These are phyloP conservation scores for Octodon degus DNA, from an alignment of 2,113 vertebrate genomes.

Conservation along the genomic window DNA sequence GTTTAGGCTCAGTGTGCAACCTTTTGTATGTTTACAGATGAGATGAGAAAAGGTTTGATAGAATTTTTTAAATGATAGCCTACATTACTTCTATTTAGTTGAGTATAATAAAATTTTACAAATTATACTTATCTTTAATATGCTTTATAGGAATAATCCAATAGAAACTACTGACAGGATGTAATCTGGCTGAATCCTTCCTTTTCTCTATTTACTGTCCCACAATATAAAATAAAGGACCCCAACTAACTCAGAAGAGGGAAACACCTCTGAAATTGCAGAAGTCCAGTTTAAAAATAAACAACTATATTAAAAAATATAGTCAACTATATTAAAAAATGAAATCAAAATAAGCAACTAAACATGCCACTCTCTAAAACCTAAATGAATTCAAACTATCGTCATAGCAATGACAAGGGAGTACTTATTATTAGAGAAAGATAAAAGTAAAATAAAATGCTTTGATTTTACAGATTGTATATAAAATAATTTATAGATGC, in stretches of 20 bases:
- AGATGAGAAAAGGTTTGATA: constrained; percentile 43
- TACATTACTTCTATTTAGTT: too few species aligned
- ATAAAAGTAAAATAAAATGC: not conserved
- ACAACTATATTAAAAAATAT: not conserved
- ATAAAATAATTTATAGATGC: not conserved
- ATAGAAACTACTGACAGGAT: not conserved
- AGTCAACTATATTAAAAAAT: too few species aligned
- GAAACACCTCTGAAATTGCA: not conserved
- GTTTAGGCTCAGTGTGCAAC: constrained; percentile 64
- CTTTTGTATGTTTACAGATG: constrained; percentile 72
- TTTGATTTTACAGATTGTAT: not conserved
- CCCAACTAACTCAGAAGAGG: not conserved
- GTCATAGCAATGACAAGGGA: not conserved
- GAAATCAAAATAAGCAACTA: not conserved
- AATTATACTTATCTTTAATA: not conserved
- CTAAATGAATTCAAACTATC: not conserved
- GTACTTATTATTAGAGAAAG: not conserved
- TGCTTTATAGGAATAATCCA: not conserved
- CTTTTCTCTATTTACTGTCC: not conserved
- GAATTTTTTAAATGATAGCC: not conserved
- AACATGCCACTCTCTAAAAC: not conserved
- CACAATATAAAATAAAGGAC: not conserved
- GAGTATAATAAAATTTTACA: too few species aligned
- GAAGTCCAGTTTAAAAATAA: not conserved
- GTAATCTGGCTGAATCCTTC: too few species aligned